Conservation (phyloP, 1,140 invertebrate species). For the Lepidurus apus region DNA sequence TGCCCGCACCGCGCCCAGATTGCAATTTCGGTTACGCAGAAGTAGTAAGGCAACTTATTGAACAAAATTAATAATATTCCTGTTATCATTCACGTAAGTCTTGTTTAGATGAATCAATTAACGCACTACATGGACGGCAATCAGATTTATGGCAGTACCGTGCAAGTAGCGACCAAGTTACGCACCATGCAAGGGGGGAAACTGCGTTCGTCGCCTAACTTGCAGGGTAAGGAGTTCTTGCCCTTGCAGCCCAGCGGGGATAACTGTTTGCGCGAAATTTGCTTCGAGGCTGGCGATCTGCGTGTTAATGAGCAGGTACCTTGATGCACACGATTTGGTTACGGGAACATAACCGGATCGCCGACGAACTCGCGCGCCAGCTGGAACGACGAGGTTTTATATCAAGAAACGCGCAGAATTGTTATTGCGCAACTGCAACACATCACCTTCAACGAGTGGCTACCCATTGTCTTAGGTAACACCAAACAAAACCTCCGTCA, state of each 20-base stretch:
- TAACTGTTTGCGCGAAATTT: conserved; percentile 1
- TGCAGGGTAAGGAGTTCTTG: neutral
- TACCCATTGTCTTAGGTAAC: conserved; percentile 36
- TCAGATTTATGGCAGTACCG: conserved; percentile 55
- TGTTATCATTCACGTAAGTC: conserved; percentile 20
- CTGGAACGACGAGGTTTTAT: conserved; percentile 48
- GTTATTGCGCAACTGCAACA: conserved; percentile 50
- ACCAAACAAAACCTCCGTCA: neutral
- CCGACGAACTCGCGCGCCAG: conserved; percentile 39
- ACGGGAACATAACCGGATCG: conserved; percentile 49
- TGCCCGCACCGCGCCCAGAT: conserved; percentile 36
- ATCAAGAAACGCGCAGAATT: conserved; percentile 53
- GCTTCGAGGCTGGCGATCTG: conserved; percentile 47
- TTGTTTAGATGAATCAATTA: conserved; percentile 48
- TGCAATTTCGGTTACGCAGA: conserved; percentile 40
- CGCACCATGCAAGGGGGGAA: conserved; percentile 44
- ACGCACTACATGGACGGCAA: conserved; percentile 55
- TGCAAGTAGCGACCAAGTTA: conserved; percentile 47
- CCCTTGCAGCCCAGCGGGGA: neutral
- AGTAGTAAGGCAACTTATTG: conserved; percentile 26
- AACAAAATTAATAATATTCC: neutral
- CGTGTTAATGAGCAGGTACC: conserved; percentile 51
- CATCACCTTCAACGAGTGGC: conserved; percentile 45
- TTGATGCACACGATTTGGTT: conserved; percentile 49
- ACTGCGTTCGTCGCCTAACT: conserved; percentile 31